Conservation (phyloP, 2,797 vertebrate genomes). For the Periophthalmus magnuspinnatus region DNA sequence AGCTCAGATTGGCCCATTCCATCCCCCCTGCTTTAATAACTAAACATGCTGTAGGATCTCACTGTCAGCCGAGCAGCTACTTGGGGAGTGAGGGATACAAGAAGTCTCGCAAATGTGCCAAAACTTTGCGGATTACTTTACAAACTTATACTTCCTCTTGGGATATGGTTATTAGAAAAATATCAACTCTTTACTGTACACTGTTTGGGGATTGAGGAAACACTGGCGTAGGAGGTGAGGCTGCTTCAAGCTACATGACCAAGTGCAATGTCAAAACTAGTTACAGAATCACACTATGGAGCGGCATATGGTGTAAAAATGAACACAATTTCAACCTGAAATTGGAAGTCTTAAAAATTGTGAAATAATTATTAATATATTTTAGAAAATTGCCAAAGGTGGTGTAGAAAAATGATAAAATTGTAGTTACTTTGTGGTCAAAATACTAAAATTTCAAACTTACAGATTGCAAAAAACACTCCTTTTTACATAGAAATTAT, state of each 20-base stretch:
- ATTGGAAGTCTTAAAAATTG: not conserved
- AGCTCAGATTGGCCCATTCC: conserved; percentile 69
- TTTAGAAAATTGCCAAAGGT: not conserved
- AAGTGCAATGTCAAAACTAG: not conserved
- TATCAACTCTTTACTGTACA: not conserved
- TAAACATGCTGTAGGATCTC: conserved; percentile 41
- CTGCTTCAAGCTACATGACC: not conserved
- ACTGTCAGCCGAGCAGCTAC: conserved; percentile 35
- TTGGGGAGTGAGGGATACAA: conserved; percentile 18
- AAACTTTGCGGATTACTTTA: conserved; percentile 27
- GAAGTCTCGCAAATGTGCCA: conserved; percentile 15
- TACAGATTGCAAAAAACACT: no score
- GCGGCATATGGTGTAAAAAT: not conserved
- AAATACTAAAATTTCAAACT: no score
- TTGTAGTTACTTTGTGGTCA: no score
- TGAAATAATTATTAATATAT: not conserved
- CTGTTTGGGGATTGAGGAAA: not conserved
- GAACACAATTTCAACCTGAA: not conserved
- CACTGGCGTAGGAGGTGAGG: not conserved
- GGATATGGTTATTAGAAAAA: not conserved
- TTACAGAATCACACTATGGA: not conserved
- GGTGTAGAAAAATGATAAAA: not conserved
- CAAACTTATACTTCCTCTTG: conserved; percentile 1
- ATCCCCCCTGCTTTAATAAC: conserved; percentile 58
- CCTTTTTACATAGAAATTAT: no score